A percentile compares a stretch with the other conserved stretches of the same genome.
phyloP scores from a whole-genome alignment of 2,113 vertebrate genomes.

The Pituophis catenifer region DNA sequence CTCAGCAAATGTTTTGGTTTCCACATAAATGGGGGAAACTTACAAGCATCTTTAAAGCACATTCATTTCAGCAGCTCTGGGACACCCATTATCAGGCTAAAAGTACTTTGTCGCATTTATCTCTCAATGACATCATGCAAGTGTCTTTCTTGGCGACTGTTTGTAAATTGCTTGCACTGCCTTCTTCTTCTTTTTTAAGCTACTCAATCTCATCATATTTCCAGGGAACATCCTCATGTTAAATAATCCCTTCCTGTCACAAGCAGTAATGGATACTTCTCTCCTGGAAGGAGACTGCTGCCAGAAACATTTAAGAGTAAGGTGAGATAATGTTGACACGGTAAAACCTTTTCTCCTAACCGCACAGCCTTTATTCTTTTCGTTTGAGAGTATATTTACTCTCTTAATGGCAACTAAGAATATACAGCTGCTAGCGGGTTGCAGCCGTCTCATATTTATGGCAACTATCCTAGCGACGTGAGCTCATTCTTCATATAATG shows the following conservation, averaged over 20 bases:
- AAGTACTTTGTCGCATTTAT: neutral
- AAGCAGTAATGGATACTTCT: neutral
- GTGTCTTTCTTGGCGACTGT: neutral
- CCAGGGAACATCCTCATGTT: neutral
- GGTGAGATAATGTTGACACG: neutral
- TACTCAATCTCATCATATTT: neutral
- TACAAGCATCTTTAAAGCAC: neutral
- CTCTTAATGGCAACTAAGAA: neutral
- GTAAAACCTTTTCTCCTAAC: neutral
- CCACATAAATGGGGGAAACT: neutral
- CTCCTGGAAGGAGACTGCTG: neutral
- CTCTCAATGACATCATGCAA: neutral
- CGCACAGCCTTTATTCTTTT: neutral
- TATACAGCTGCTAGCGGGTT: neutral
- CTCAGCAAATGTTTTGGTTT: neutral
- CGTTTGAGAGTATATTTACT: neutral
- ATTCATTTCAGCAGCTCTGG: neutral
- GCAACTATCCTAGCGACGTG: neutral
- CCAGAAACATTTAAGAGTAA: neutral
- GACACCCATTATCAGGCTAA: neutral
- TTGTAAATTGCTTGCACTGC: neutral
- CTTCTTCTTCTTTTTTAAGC: neutral
- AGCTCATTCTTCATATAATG: neutral
- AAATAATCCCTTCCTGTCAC: neutral
- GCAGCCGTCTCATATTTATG: neutral